Evolutionary conservation across 2,888 invertebrate species (phyloP).

Genomic region (Synanthedon andrenaeformis): DNA sequence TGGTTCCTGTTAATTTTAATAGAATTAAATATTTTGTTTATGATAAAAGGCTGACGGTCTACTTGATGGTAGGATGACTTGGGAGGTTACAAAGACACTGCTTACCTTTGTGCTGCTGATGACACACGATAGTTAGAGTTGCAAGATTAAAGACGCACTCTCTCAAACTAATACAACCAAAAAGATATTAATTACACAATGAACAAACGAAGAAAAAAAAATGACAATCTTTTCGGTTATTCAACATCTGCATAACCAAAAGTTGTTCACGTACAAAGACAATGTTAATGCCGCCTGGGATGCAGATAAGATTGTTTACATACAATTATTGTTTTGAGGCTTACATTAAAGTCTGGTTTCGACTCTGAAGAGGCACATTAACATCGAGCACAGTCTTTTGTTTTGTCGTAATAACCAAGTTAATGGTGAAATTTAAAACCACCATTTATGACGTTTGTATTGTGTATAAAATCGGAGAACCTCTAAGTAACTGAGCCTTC

Average conservation of each 20-base stretch:
- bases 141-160: too few species aligned
- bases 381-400: constrained; percentile 13
- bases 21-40: too few species aligned
- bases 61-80: too few species aligned
- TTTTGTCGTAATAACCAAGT: background rate
- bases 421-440: background rate
- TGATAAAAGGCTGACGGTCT: too few species aligned
- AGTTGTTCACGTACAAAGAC: background rate
- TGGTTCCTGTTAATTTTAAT: too few species aligned
- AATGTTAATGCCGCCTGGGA: constrained; percentile 14
- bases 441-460: background rate
- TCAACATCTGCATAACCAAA: background rate
- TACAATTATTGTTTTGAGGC: constrained; percentile 18
- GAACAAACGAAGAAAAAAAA: too few species aligned
- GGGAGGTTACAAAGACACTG: too few species aligned
- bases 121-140: too few species aligned
- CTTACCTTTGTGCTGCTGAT: too few species aligned
- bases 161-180: too few species aligned
- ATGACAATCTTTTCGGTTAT: too few species aligned
- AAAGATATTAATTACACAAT: too few species aligned
- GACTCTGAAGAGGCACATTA: constrained; percentile 12
- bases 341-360: constrained; percentile 19
- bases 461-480: background rate
- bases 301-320: constrained; percentile 19
- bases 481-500: background rate